Conservation (phyloP, 1,140 invertebrate genomes). For the Drosophila athabasca region DNA sequence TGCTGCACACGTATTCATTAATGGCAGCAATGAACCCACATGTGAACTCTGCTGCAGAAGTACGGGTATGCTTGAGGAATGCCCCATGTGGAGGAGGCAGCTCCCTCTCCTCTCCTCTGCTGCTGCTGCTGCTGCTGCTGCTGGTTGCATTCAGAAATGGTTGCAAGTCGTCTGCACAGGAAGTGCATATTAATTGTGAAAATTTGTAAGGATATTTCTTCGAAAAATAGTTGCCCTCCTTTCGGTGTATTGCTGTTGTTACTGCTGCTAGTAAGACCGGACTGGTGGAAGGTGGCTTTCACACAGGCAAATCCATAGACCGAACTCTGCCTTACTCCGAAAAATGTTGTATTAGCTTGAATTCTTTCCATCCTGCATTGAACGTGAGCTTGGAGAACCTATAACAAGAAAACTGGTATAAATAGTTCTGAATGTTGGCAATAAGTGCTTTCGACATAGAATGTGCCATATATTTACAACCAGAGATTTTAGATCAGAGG, state of each 20-base stretch:
- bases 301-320: conserved; percentile 18
- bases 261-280: not conserved
- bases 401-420: conserved; percentile 11
- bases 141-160: conserved; percentile 59
- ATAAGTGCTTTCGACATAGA: conserved; percentile 16
- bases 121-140: conserved; percentile 34
- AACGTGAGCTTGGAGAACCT: conserved; percentile 16
- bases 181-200: conserved; percentile 82
- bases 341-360: conserved; percentile 34
- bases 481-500: too few relatives aligned
- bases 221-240: conserved; percentile 67
- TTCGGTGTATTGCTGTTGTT: conserved; percentile 13
- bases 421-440: not conserved
- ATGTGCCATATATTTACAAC: not conserved
- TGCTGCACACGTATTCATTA: conserved; percentile 82
- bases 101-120: not conserved
- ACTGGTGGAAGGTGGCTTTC: conserved; percentile 15
- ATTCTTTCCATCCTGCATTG: conserved; percentile 33
- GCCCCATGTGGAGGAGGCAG: not conserved
- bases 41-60: conserved; percentile 53
- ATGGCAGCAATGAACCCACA: conserved; percentile 80
- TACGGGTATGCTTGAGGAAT: conserved; percentile 34
- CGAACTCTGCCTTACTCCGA: not conserved
- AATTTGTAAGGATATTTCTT: conserved; percentile 78
- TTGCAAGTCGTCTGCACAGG: conserved; percentile 79